Base-by-base conservation (phyloP, 2,888 invertebrate genomes). In the Erynnis tages region DNA sequence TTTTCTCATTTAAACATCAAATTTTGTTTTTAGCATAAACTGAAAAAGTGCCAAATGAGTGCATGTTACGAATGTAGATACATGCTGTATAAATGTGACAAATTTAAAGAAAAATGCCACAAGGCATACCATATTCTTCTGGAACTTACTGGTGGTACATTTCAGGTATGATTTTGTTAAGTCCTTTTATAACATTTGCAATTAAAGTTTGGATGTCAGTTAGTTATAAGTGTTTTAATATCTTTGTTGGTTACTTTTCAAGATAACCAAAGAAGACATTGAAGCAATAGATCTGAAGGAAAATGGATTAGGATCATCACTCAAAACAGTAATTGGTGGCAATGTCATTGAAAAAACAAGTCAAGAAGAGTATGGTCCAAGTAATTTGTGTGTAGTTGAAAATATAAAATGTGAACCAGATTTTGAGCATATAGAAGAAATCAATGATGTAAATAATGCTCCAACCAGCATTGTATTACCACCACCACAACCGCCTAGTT, bases 21-120 rank as follows among this genome's bases (percentile, higher is more conserved):
- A n/a, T n/a, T 11, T 27, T 32, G 3, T 23, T 38, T 30, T 13
- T 19, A 47, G 32, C 2, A 14, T 11, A 14, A 7, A 13, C 2
- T 10, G 10, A 14, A 21, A 2, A n/a, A 13, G 10, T 14, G 13
- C 7, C 30, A 48, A 23, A 16, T 30, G n/a, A 8, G 40, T 48
- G 48, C 48, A 11, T 48, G 48, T 23, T 48, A 40, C 40, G 48
- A 48, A 32, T 48, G 48, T 32, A 17, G 23, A 16, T 40, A 40
- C 7, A 43, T 66, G n/a, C 44, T 73, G 1, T 14, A 46, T 0
- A 72, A 70, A 27, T 67, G 59, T 61, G 60, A 63, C 38, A 52
- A 61, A n/a, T 73, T 73, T 16, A 62, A 61, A 25, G 50, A 50
- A 21, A 46, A 40, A 23, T 48, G 48, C 30, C 11, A 23, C n/a